These are phyloP conservation scores for Hermaeophaga mercurialis DNA, from an alignment of 2,888 invertebrate genomes.

Conservation along the genomic window DNA sequence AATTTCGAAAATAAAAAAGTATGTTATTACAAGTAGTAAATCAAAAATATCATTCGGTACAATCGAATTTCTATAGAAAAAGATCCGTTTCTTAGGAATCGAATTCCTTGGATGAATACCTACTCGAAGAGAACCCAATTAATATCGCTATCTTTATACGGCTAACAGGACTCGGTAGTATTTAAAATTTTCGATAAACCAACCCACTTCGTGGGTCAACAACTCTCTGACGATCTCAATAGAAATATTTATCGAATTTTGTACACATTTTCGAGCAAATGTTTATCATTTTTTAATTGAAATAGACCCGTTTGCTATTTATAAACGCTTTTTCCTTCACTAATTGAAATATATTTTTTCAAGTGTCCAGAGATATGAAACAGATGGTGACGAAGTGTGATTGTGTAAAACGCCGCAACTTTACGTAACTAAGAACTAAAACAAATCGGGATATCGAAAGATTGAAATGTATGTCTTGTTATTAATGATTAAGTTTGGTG, in stretches of 20 bases:
- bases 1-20: too few relatives aligned
- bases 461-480: too few relatives aligned
- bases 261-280: conserved; percentile 18
- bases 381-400: conserved; percentile 9
- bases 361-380: not conserved
- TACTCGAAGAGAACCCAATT: too few relatives aligned
- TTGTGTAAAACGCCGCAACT: conserved; percentile 9
- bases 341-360: conserved; percentile 13
- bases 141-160: conserved; percentile 6
- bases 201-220: conserved; percentile 14
- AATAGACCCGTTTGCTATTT: conserved; percentile 12
- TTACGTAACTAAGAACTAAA: too few relatives aligned
- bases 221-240: conserved; percentile 4
- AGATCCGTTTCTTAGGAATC: too few relatives aligned
- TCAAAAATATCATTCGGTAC: too few relatives aligned
- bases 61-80: too few relatives aligned
- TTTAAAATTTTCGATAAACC: conserved; percentile 13
- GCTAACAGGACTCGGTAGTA: conserved; percentile 1
- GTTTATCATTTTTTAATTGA: conserved; percentile 21
- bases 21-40: too few relatives aligned
- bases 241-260: conserved; percentile 16
- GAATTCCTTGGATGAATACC: too few relatives aligned
- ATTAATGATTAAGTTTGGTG: too few relatives aligned
- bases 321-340: conserved; percentile 11
- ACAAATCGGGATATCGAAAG: too few relatives aligned